Conservation (phyloP, 2,113 vertebrate genomes). For the Crotalus horridus region DNA sequence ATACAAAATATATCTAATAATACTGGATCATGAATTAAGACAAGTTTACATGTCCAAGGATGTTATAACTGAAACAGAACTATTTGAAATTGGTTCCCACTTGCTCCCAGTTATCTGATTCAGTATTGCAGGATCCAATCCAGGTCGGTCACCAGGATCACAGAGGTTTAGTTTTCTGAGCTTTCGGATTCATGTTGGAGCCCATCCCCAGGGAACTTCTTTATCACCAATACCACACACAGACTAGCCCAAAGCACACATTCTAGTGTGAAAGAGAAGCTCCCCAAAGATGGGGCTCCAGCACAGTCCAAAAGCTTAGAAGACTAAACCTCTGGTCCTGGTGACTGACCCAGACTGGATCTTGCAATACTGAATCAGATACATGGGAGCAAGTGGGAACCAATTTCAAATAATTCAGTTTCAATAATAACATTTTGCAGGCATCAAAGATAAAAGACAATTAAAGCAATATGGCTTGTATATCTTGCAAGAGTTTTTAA, state of each 20-base stretch:
- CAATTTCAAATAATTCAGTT: constrained; percentile 32
- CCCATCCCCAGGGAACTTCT: not conserved
- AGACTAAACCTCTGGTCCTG: not conserved
- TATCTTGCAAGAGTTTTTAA: constrained; percentile 33
- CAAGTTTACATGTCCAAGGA: not conserved
- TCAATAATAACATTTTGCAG: constrained; percentile 21
- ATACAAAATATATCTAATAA: constrained; percentile 50
- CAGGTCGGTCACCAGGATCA: not conserved
- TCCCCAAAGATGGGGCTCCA: not conserved
- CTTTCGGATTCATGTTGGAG: not conserved
- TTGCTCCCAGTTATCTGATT: constrained; percentile 21
- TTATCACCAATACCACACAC: not conserved
- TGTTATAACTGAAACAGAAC: constrained; percentile 30
- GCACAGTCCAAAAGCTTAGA: not conserved
- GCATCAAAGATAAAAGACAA: not conserved
- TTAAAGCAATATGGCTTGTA: constrained; percentile 35
- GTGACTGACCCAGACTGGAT: not conserved
- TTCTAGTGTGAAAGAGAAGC: not conserved
- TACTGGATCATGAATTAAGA: not conserved
- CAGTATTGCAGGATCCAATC: not conserved
- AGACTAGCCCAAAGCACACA: not conserved
- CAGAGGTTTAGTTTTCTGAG: not conserved
- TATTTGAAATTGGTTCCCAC: constrained; percentile 17
- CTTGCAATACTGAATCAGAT: not conserved
- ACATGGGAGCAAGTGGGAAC: constrained; percentile 21